Evolutionary conservation across 2,113 vertebrate species (phyloP).

Genomic region (Rhea pennata): DNA sequence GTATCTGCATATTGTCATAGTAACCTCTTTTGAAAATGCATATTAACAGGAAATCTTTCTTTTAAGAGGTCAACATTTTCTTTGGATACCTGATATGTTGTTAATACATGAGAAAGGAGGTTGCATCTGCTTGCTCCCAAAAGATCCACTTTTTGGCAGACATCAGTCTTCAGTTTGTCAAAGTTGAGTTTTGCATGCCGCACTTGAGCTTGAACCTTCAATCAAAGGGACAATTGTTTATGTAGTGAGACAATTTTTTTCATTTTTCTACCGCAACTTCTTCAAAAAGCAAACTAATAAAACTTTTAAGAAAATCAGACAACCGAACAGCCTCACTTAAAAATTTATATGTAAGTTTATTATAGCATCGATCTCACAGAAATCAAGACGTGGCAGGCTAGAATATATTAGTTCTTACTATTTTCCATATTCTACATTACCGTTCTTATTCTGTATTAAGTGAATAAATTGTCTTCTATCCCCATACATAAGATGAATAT

Average conservation of each 20-base stretch:
- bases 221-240: conserved; percentile 44
- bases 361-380: neutral
- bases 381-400: neutral
- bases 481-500: neutral
- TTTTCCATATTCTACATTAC: neutral
- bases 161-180: conserved; percentile 96
- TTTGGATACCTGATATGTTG: conserved; percentile 91
- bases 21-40: neutral
- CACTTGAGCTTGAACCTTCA: conserved; percentile 95
- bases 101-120: conserved; percentile 94
- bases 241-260: neutral
- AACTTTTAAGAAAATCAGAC: neutral
- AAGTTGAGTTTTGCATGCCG: conserved; percentile 92
- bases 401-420: neutral
- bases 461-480: neutral
- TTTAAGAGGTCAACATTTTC: neutral
- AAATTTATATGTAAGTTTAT: neutral
- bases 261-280: neutral
- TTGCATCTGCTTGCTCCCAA: conserved; percentile 97
- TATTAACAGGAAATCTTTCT: neutral
- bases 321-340: neutral
- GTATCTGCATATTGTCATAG: neutral
- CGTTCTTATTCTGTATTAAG: neutral
- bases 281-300: neutral
- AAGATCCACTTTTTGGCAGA: conserved; percentile 98